Conservation (phyloP, 1,140 invertebrate genomes). For the Saccostrea glomerata region DNA sequence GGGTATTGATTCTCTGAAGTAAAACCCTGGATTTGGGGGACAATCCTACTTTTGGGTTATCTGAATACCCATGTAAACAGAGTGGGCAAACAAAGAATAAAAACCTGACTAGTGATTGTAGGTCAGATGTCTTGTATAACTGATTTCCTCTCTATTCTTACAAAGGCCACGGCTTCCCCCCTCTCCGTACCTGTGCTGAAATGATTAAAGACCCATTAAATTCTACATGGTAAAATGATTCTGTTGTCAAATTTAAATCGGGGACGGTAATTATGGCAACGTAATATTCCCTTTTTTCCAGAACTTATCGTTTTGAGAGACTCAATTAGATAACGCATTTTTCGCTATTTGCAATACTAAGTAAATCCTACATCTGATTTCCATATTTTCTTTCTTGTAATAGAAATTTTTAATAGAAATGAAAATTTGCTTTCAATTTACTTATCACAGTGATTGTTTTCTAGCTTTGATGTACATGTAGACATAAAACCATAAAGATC, state of each 20-base stretch:
- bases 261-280: constrained; percentile 6
- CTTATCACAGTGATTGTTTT: too few species aligned
- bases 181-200: constrained; percentile 6
- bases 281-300: background rate
- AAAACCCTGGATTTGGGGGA: constrained; percentile 18
- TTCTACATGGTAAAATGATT: constrained; percentile 38
- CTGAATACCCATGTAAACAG: constrained; percentile 36
- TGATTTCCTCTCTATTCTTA: constrained; percentile 24
- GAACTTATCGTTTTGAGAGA: background rate
- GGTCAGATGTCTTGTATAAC: constrained; percentile 24
- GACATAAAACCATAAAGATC: background rate
- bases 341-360: background rate
- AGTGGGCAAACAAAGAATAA: constrained; percentile 13
- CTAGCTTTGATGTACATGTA: background rate
- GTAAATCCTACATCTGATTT: background rate
- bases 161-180: constrained; percentile 1
- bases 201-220: constrained; percentile 19
- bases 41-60: constrained; percentile 22
- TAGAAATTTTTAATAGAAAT: background rate
- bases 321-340: background rate
- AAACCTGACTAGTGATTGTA: background rate
- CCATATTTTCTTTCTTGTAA: background rate
- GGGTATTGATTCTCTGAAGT: constrained; percentile 27
- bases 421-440: background rate
- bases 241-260: constrained; percentile 20